Conservation (phyloP, 1,140 invertebrate species). For the Rhynchophorus ferrugineus region DNA sequence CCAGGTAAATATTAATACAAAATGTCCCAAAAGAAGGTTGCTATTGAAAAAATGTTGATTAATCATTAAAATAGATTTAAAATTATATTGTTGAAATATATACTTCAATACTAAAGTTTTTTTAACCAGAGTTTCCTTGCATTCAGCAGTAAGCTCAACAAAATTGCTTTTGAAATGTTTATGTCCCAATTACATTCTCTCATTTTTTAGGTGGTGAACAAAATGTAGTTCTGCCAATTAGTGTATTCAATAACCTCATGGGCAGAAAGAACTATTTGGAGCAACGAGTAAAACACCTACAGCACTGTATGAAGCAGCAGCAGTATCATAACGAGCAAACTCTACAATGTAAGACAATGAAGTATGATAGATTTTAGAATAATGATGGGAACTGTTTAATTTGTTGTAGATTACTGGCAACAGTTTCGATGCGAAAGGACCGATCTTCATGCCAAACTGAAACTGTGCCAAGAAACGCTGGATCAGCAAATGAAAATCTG, state of each 20-base stretch:
- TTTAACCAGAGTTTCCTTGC: too few species aligned
- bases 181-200: too few species aligned
- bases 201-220: slow-evolving; percentile 20
- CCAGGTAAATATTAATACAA: too few species aligned
- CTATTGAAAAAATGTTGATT: too few species aligned
- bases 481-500: slow-evolving; percentile 54
- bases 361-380: slow-evolving; percentile 1
- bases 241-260: slow-evolving; percentile 44
- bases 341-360: slow-evolving; percentile 53
- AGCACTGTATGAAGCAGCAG: slow-evolving; percentile 53
- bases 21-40: too few species aligned
- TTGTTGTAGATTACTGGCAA: slow-evolving; percentile 51
- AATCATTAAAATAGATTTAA: too few species aligned
- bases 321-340: slow-evolving; percentile 56
- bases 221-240: slow-evolving; percentile 28
- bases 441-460: slow-evolving; percentile 51
- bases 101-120: too few species aligned
- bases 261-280: slow-evolving; percentile 47
- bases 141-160: too few species aligned
- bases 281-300: slow-evolving; percentile 52
- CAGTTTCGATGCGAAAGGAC: slow-evolving; percentile 54
- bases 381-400: not conserved
- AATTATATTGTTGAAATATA: too few species aligned
- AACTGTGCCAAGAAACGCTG: slow-evolving; percentile 52
- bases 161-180: too few species aligned